These are phyloP conservation scores for Andrena flavipes DNA, from an alignment of 2,888 invertebrate species.

Conservation along the genomic window DNA sequence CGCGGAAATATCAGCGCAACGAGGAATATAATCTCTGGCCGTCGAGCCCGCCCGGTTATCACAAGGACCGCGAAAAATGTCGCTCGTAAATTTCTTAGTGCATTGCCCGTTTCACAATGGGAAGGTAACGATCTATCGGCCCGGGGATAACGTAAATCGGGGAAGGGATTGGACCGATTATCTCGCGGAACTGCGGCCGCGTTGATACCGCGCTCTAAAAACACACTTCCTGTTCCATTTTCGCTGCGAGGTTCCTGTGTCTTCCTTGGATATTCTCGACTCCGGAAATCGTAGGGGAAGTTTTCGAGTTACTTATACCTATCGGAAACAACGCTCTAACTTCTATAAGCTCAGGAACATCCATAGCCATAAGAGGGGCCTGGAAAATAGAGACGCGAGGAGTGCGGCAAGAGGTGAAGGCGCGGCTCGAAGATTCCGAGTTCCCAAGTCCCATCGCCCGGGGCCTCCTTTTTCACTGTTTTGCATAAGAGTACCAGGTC, in stretches of 20 bases:
- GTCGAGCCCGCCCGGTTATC: constrained; percentile 34
- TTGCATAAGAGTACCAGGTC: no score
- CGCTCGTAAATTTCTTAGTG: constrained; percentile 45
- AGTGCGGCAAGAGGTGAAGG: no score
- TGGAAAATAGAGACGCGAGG: no score
- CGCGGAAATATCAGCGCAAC: constrained; percentile 55
- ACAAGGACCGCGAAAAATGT: constrained; percentile 43
- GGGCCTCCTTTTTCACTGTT: no score
- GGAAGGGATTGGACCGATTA: constrained; percentile 34
- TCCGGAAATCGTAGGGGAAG: no score
- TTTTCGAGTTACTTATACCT: no score
- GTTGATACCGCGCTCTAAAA: constrained; percentile 20
- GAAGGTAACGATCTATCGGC: constrained; percentile 21
- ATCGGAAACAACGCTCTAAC: no score
- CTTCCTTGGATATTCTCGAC: neutral
- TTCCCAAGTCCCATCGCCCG: no score
- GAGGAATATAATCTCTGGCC: constrained; percentile 58
- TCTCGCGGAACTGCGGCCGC: neutral
- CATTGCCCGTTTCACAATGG: constrained; percentile 36
- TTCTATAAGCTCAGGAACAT: no score
- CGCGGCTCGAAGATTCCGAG: no score
- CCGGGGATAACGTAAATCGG: constrained; percentile 32
- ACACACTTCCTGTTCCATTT: neutral
- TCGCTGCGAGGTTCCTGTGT: neutral
- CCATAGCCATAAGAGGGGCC: no score